These are phyloP conservation scores for Platycnemis pennipes DNA, from an alignment of 2,888 invertebrate genomes.

Conservation along the genomic window DNA sequence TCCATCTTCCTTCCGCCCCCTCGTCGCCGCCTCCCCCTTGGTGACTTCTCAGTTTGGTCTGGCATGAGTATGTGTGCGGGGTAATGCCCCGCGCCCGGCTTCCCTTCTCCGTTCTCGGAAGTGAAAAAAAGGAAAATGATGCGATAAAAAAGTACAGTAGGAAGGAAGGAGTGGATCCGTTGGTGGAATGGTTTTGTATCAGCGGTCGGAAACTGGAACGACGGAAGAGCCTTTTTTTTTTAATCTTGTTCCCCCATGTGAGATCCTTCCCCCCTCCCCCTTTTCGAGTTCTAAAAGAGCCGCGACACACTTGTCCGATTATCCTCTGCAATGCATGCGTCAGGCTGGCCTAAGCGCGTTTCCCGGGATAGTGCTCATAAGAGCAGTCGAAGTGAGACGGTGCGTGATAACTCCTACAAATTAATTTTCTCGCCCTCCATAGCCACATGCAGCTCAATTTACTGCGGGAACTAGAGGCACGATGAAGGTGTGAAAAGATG, in stretches of 20 bases:
- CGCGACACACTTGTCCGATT: slow-evolving; percentile 16
- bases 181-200: background rate
- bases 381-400: background rate
- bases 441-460: background rate
- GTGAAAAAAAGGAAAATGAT: background rate
- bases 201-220: slow-evolving; percentile 33
- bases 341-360: background rate
- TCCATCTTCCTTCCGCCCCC: background rate
- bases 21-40: background rate
- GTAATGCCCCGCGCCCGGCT: background rate
- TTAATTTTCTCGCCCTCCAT: background rate
- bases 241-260: background rate
- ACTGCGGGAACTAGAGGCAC: background rate
- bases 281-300: background rate
- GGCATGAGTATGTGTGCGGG: background rate
- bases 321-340: background rate
- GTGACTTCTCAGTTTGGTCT: background rate
- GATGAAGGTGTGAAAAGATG: background rate
- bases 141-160: slow-evolving; percentile 7
- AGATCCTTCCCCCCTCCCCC: background rate
- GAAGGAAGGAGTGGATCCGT: slow-evolving; percentile 7
- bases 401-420: background rate
- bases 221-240: background rate
- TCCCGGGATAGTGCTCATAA: background rate
- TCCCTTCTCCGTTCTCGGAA: background rate